Conservation (phyloP, 2,888 invertebrate genomes). For the Mesopsocus fuscifrons region DNA sequence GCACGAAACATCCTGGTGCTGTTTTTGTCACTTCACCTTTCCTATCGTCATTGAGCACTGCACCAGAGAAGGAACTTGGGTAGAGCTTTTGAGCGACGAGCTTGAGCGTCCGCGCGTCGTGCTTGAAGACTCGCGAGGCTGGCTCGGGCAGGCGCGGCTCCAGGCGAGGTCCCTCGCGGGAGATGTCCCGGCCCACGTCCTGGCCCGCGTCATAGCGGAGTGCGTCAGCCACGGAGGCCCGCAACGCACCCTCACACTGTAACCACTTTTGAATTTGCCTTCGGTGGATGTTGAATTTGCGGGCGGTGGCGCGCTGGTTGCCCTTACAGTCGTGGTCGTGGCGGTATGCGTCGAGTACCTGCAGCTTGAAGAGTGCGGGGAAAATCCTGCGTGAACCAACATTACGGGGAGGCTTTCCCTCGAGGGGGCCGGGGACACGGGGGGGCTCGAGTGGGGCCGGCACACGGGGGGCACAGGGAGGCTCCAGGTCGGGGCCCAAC, state of each 20-base stretch:
- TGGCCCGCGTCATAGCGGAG: slow-evolving; percentile 21
- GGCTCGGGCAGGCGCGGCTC: background rate
- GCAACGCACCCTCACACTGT: slow-evolving; percentile 60
- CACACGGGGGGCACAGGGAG: no score
- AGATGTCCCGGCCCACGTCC: slow-evolving; percentile 21
- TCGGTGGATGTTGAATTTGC: slow-evolving; percentile 77
- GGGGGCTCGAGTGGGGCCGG: no score
- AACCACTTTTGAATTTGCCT: slow-evolving; percentile 86
- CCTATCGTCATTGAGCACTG: background rate
- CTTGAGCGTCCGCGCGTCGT: slow-evolving; percentile 3
- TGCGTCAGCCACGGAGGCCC: slow-evolving; percentile 40
- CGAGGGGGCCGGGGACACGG: background rate
- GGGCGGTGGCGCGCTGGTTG: slow-evolving; percentile 73
- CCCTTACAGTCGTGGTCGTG: slow-evolving; percentile 74
- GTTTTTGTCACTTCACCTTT: background rate
- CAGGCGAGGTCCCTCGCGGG: background rate
- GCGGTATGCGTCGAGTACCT: slow-evolving; percentile 73
- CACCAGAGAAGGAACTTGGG: background rate
- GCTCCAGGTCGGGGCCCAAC: no score
- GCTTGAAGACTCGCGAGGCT: background rate
- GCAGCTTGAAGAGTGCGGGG: slow-evolving; percentile 73
- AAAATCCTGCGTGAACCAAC: slow-evolving; percentile 76
- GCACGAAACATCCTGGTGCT: background rate
- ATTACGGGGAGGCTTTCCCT: background rate
- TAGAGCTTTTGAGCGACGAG: slow-evolving; percentile 7